These are phyloP conservation scores for Habropoda laboriosa DNA, from an alignment of 1,140 invertebrate species.

Conservation along the genomic window DNA sequence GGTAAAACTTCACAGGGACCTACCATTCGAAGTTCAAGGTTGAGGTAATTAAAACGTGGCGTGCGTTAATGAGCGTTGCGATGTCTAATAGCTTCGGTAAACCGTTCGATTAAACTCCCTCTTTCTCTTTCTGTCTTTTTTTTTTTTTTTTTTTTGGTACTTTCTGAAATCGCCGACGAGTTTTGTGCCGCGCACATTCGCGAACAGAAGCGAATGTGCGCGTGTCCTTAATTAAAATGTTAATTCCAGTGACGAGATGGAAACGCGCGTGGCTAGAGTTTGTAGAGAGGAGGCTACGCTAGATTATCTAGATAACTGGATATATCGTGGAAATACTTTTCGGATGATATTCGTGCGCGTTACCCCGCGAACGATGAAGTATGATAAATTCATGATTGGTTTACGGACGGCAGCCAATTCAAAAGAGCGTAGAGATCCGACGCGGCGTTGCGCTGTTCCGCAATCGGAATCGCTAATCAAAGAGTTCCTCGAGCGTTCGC, in stretches of 20 bases:
- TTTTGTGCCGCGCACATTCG: not conserved
- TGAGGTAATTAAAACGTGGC: constrained; percentile 19
- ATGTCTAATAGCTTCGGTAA: constrained; percentile 23
- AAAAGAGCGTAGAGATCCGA: not conserved
- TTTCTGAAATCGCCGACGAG: constrained; percentile 44
- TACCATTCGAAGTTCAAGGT: constrained; percentile 40
- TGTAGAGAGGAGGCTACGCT: not conserved
- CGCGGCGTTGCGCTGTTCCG: not conserved
- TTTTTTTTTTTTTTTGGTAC: not conserved
- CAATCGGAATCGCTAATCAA: constrained; percentile 57
- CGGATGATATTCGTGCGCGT: not conserved
- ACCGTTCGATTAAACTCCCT: not conserved
- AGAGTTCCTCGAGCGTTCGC: constrained; percentile 29
- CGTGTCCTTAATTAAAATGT: constrained; percentile 66
- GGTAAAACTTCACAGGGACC: too few species aligned
- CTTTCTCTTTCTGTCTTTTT: not conserved
- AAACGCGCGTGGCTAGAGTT: not conserved
- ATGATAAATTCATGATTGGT: constrained; percentile 51
- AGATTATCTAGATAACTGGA: constrained; percentile 14
- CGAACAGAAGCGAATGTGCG: too few species aligned
- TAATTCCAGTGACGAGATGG: constrained; percentile 54
- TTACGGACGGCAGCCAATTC: constrained; percentile 37
- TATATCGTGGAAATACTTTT: constrained; percentile 22
- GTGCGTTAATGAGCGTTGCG: not conserved
- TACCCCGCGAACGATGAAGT: constrained; percentile 4